Base-by-base conservation (phyloP, 2,888 invertebrate genomes). In the Pherbina coryleti region DNA sequence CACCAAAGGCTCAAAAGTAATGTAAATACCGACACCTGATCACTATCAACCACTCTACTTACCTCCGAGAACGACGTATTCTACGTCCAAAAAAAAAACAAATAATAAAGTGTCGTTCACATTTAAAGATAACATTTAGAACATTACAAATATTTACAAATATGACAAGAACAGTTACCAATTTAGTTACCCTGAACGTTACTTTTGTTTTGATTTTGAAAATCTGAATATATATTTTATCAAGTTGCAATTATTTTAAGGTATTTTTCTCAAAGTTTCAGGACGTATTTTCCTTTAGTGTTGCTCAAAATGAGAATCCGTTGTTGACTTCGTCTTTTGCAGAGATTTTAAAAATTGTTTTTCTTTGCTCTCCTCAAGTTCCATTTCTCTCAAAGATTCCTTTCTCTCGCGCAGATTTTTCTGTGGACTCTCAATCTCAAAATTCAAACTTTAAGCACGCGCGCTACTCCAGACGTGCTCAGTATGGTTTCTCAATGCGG, bases 401-500 rank as follows among this genome's bases (percentile, higher is more conserved):
- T 14, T 11, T 60, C 60, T 60, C 60, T 22, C 60, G 9, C 60
- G 17, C 19, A 60, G 25, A 28, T 19, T 60, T n/a, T 28, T 60
- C 60, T 25, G 28, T 60, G 22, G 4, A 3, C 67, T 37, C 67
- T 37, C 67, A 37, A 7, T 34, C 67, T 19, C 44, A 67, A 37
- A 7, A 37, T 22, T 49, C 25, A 25, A 14, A 37, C 11, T 72
- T 17, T 55, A 53, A 34, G 72, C 66, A 75, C 31, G 31, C 67
- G 37, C 53, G 19, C 55, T 67, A 34, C 67, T 22, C 44, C 67
- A 44, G 31, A 37, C 37, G 34, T 37, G 37, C 67, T 67, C 67
- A 7, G 67, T 9, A 67, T 19, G 9, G 19, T 64, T 67, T 67
- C 67, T 44, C 44, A 44, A 22, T 37, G 25, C 14, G 2, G 31